Base-by-base conservation (phyloP, 2,797 vertebrate genomes). In the Somateria mollissima region DNA sequence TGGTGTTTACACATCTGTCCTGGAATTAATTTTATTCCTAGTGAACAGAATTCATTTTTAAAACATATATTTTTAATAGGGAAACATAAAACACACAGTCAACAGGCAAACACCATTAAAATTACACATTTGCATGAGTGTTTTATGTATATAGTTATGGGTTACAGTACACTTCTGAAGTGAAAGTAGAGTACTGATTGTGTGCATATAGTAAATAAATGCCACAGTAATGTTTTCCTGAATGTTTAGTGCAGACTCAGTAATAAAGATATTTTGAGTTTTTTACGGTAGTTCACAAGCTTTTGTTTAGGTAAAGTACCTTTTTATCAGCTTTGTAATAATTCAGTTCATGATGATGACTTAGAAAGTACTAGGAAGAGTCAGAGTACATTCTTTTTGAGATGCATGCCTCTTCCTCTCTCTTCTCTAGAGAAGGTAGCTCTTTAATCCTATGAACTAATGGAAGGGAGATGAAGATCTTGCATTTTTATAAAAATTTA, bases 371-470 rank as follows among this genome's bases (percentile, higher is more conserved):
- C 27, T 0, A 4, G 34, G 21, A 53, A 64, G 34, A 89, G 43
- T 34, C 24, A 5, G 2, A 24, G 25, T n/a, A 9, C 8, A 4
- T 74, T 56, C 22, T 2, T 0, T 27, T 45, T 34, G 74, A 73
- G 57, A 19, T 41, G 43, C 8, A 24, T 2, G 19, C 34, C 21
- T 60, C 30, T 60, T 62, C 25, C 39, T 25, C 45, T 36, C 24
- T 14, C 10, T 27, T 47, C 34, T 78, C 49, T 49, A 58, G 51
- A 76, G 56, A 36, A 77, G 10, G 43, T 53, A 82, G 14, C 41
- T 65, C 75, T 69, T 45, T 72, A 11, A 54, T 69, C n/a, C 39
- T 34, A 54, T 21, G 43, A 60, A n/a, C 36, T 82, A 39, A 36
- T 5, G 4, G 39, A 77, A 78, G 8, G 34, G 32, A 84, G 71